phyloP scores from a whole-genome alignment of 2,797 vertebrate genomes.

The Leptodactylus fallax region DNA sequence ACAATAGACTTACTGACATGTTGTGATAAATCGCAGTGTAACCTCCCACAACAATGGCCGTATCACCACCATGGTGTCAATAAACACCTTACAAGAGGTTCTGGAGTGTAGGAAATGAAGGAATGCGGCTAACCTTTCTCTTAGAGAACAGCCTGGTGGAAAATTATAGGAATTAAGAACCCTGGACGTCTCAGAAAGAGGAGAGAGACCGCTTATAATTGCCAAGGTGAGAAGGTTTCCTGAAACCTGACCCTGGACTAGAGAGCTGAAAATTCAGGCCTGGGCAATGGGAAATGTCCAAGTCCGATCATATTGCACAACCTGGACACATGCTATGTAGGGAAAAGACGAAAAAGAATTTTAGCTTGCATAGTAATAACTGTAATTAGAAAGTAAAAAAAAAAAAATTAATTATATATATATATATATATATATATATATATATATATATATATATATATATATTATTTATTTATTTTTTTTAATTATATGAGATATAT shows the following conservation, averaged over 20 bases:
- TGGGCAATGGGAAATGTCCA: slow-evolving; percentile 45
- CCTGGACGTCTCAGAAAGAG: slow-evolving; percentile 66
- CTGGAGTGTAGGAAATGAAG: slow-evolving; percentile 76
- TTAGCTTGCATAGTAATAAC: too few species aligned
- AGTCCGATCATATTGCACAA: not conserved
- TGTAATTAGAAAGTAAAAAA: too few species aligned
- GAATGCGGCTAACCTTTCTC: slow-evolving; percentile 38
- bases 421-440: too few species aligned
- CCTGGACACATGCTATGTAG: not conserved
- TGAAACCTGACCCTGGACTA: slow-evolving; percentile 80
- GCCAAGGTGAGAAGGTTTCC: slow-evolving; percentile 74
- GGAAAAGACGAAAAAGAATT: not conserved
- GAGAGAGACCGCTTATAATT: slow-evolving; percentile 76
- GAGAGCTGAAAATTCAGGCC: slow-evolving; percentile 67
- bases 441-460: too few species aligned
- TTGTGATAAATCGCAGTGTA: slow-evolving; percentile 76
- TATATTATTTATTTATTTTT: too few species aligned
- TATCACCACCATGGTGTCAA: slow-evolving; percentile 69
- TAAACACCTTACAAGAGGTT: slow-evolving; percentile 77
- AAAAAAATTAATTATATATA: too few species aligned
- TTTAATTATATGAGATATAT: too few species aligned
- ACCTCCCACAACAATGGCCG: slow-evolving; percentile 76
- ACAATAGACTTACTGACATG: slow-evolving; percentile 78
- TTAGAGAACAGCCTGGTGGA: slow-evolving; percentile 53
- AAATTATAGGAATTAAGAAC: slow-evolving; percentile 65